Percentiles rank a stretch among this genome's conserved stretches.
phyloP scores from a whole-genome alignment of 2,888 invertebrate genomes.

The Limenitis camilla region DNA sequence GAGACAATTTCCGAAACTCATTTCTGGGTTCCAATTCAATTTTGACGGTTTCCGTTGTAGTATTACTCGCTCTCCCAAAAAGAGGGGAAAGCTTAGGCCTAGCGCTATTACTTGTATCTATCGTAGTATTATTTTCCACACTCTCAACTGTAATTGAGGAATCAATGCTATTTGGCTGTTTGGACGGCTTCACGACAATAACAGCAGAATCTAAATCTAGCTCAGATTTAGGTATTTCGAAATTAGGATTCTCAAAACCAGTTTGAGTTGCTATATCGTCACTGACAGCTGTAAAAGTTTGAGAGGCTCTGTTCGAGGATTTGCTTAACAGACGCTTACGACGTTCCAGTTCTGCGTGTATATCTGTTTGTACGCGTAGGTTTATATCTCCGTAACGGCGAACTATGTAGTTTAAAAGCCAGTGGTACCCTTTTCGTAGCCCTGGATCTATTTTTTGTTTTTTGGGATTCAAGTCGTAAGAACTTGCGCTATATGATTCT shows the following conservation, averaged over 20 bases:
- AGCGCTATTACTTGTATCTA: slow-evolving; percentile 23
- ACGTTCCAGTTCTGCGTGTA: slow-evolving; percentile 71
- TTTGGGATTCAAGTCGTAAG: slow-evolving; percentile 39
- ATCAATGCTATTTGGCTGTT: slow-evolving; percentile 47
- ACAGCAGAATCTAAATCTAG: slow-evolving; percentile 38
- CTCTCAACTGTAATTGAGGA: slow-evolving; percentile 63
- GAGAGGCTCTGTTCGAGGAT: slow-evolving; percentile 48
- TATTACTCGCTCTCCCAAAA: slow-evolving; percentile 51
- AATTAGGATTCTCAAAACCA: slow-evolving; percentile 68
- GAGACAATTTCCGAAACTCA: slow-evolving; percentile 62
- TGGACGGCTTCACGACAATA: slow-evolving; percentile 59
- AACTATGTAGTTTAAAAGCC: slow-evolving; percentile 82
- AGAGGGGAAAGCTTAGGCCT: slow-evolving; percentile 63
- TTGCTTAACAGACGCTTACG: slow-evolving; percentile 54
- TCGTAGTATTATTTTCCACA: slow-evolving; percentile 39
- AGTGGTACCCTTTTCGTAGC: slow-evolving; percentile 79
- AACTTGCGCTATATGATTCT: slow-evolving; percentile 79
- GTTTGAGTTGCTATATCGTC: slow-evolving; percentile 64
- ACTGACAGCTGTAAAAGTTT: slow-evolving; percentile 45
- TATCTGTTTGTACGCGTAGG: slow-evolving; percentile 77
- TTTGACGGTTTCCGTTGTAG: slow-evolving; percentile 42
- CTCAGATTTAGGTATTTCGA: slow-evolving; percentile 35
- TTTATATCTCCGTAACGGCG: slow-evolving; percentile 78
- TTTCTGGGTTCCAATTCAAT: slow-evolving; percentile 61
- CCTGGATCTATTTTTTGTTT: slow-evolving; percentile 78